phyloP scores from a whole-genome alignment of 2,797 vertebrate genomes.

The Iguana delicatissima region DNA sequence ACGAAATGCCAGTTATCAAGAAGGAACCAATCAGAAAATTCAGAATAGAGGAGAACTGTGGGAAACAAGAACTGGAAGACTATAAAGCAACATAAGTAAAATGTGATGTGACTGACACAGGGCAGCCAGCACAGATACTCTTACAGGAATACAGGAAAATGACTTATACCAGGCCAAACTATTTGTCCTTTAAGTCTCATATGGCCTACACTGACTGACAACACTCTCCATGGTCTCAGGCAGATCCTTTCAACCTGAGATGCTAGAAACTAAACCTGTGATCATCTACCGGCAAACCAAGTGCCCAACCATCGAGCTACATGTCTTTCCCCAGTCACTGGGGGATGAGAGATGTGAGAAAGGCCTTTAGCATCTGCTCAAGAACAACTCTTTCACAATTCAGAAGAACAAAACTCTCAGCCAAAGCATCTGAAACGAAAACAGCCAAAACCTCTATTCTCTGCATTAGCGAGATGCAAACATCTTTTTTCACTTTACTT shows the following conservation, averaged over 20 bases:
- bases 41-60: neutral
- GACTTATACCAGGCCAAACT: neutral
- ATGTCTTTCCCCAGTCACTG: neutral
- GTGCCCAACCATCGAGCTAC: neutral
- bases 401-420: neutral
- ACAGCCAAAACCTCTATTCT: neutral
- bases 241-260: neutral
- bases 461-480: neutral
- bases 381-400: neutral
- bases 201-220: neutral
- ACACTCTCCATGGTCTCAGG: neutral
- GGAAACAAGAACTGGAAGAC: neutral
- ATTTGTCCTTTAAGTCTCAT: neutral
- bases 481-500: neutral
- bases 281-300: neutral
- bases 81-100: neutral
- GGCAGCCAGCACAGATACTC: no score
- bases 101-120: neutral
- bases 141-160: neutral
- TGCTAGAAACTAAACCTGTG: neutral
- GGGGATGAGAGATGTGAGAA: no score
- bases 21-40: neutral
- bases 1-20: neutral
- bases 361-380: neutral
- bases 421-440: neutral